Base-by-base conservation (phyloP, 2,888 invertebrate species). In the Pedicia rivosa region DNA sequence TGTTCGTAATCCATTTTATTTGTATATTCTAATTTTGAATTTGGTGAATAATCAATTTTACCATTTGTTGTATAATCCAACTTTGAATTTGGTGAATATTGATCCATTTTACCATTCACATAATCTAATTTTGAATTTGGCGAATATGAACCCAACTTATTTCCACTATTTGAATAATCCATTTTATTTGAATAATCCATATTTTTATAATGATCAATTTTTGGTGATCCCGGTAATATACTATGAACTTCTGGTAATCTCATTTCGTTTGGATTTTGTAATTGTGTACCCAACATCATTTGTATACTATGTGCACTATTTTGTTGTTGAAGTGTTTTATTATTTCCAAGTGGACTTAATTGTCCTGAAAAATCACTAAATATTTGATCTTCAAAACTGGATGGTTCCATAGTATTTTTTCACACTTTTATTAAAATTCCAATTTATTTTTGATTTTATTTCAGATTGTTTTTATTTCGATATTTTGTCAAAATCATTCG, bases 351-450 rank as follows among this genome's bases (percentile, higher is more conserved):
- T 52, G 70, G 59, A 44, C 62, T 62, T 8, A 76, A 65, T 41
- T 66, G 72, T 47, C 67, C 70, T 20, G 67, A 62, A 51, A 82
- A 83, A 60, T 84, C 83, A 46, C 72, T 67, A 58, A 83, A 84
- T 54, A 79, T 74, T 51, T 79, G 78, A 54, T 84, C 84, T 55
- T 84, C 84, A 61, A 83, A 75, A 43, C 64, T 58, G 20, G 67
- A 64, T 51, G 70, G 76, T 59, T 82, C 82, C 79, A 83, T 76
- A 61, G 63, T 59, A 59, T 57, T 58, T 55, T 48, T n/a, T n/a
- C n/a, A n/a, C n/a, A n/a, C n/a, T n/a, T n/a, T n/a, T n/a, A n/a
- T n/a, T n/a, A n/a, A n/a, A n/a, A n/a, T n/a, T n/a, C n/a, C n/a
- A n/a, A n/a, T n/a, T n/a, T n/a, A n/a, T n/a, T n/a, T n/a, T n/a